A percentile compares a stretch with the other conserved stretches of the same genome.
These are phyloP conservation scores for Notoglanidium macrostoma DNA, from an alignment of 2,797 vertebrate genomes.

Conservation along the genomic window DNA sequence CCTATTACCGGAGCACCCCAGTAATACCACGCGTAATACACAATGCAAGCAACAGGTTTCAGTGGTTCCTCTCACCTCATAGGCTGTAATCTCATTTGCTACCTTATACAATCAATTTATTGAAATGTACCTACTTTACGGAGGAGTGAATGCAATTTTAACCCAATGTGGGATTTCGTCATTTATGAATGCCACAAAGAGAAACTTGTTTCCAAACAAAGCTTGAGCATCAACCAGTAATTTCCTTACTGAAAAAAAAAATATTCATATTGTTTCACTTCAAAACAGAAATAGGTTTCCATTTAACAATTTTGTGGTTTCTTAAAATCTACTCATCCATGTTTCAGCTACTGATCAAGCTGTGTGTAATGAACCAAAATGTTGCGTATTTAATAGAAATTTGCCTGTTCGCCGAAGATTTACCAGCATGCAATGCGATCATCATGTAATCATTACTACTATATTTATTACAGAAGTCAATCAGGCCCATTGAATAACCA, in stretches of 20 bases:
- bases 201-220: neutral
- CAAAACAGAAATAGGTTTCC: neutral
- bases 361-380: neutral
- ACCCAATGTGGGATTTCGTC: neutral
- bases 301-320: neutral
- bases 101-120: neutral
- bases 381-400: neutral
- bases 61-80: neutral
- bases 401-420: too few relatives aligned
- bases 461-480: neutral
- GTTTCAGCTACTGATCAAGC: neutral
- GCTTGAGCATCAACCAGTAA: neutral
- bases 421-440: neutral
- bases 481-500: neutral
- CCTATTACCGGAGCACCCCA: conserved; percentile 6
- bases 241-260: neutral
- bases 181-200: neutral
- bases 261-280: neutral
- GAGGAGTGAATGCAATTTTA: neutral
- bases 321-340: neutral
- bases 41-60: conserved; percentile 31
- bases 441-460: neutral
- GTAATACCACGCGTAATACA: neutral
- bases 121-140: conserved; percentile 4
- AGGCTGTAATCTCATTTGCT: neutral